Conservation (phyloP, 2,888 invertebrate species). For the Gibbula magus region DNA sequence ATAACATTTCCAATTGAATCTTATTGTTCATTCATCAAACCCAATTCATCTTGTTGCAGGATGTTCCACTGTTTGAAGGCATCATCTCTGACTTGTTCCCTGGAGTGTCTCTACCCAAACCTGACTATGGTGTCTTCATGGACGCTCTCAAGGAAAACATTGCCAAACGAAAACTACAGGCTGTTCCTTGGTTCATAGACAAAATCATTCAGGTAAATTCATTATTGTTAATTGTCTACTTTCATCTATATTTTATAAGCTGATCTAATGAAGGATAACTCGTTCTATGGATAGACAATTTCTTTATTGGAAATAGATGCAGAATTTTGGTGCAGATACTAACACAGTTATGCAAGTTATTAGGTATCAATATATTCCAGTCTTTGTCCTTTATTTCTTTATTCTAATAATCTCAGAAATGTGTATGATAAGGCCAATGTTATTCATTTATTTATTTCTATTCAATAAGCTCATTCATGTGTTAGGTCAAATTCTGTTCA, state of each 20-base stretch:
- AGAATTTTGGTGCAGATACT: too few relatives aligned
- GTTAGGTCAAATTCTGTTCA: too few relatives aligned
- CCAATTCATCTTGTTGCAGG: slow-evolving; percentile 54
- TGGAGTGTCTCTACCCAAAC: slow-evolving; percentile 72
- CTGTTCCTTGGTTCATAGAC: slow-evolving; percentile 75
- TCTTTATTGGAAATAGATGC: too few relatives aligned
- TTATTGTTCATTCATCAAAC: not conserved
- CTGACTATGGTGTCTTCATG: slow-evolving; percentile 74
- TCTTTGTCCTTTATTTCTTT: too few relatives aligned
- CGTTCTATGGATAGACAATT: too few relatives aligned
- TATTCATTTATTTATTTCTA: too few relatives aligned
- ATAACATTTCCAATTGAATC: not conserved
- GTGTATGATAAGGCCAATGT: too few relatives aligned
- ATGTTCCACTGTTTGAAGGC: slow-evolving; percentile 75
- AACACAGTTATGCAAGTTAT: too few relatives aligned
- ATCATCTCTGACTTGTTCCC: slow-evolving; percentile 76
- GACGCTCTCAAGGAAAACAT: slow-evolving; percentile 73
- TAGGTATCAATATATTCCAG: too few relatives aligned
- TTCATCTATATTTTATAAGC: not conserved
- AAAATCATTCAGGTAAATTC: slow-evolving; percentile 80
- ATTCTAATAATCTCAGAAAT: too few relatives aligned
- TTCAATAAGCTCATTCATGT: too few relatives aligned
- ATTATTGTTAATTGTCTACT: not conserved
- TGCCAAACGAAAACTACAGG: slow-evolving; percentile 71
- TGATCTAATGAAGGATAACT: not conserved